These are phyloP conservation scores for Iphiclides podalirius DNA, from an alignment of 2,888 invertebrate genomes.

Conservation along the genomic window DNA sequence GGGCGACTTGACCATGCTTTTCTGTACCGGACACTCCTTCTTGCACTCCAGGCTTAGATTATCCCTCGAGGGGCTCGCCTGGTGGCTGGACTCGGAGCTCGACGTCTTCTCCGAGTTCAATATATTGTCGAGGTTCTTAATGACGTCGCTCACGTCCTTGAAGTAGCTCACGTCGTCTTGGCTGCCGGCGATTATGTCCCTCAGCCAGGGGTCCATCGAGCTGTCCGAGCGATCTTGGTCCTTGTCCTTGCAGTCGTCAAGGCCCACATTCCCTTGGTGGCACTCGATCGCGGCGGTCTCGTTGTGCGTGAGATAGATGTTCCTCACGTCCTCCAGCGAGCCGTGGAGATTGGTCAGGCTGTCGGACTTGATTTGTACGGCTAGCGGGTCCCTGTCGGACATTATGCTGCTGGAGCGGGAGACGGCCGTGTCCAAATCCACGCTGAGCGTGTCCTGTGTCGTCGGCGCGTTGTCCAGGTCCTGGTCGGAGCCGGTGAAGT, in stretches of 20 bases:
- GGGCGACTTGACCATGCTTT: slow-evolving; percentile 69
- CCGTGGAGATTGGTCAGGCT: slow-evolving; percentile 85
- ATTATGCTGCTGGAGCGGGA: slow-evolving; percentile 67
- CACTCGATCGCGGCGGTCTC: slow-evolving; percentile 63
- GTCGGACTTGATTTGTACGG: slow-evolving; percentile 68
- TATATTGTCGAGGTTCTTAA: slow-evolving; percentile 82
- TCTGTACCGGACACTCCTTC: slow-evolving; percentile 64
- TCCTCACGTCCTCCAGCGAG: slow-evolving; percentile 81
- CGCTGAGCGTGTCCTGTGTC: slow-evolving; percentile 52
- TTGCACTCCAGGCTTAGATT: slow-evolving; percentile 70
- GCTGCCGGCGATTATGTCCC: slow-evolving; percentile 78
- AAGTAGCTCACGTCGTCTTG: slow-evolving; percentile 82
- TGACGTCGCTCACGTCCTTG: slow-evolving; percentile 81
- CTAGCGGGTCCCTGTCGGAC: slow-evolving; percentile 65
- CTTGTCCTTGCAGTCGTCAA: slow-evolving; percentile 52
- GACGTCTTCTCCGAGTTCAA: slow-evolving; percentile 81
- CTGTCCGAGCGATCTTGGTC: slow-evolving; percentile 64
- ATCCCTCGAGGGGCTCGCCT: slow-evolving; percentile 76
- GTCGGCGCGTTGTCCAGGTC: slow-evolving; percentile 49
- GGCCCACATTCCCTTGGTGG: slow-evolving; percentile 59
- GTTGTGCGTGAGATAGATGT: slow-evolving; percentile 69
- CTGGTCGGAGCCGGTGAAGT: slow-evolving; percentile 57
- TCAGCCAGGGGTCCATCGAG: slow-evolving; percentile 81
- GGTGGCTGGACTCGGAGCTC: slow-evolving; percentile 80
- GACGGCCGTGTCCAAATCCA: slow-evolving; percentile 60